Evolutionary conservation across 2,113 vertebrate species (phyloP), one percentile per base, ranked within the genome.

Genomic region (Scatophagus argus): DNA sequence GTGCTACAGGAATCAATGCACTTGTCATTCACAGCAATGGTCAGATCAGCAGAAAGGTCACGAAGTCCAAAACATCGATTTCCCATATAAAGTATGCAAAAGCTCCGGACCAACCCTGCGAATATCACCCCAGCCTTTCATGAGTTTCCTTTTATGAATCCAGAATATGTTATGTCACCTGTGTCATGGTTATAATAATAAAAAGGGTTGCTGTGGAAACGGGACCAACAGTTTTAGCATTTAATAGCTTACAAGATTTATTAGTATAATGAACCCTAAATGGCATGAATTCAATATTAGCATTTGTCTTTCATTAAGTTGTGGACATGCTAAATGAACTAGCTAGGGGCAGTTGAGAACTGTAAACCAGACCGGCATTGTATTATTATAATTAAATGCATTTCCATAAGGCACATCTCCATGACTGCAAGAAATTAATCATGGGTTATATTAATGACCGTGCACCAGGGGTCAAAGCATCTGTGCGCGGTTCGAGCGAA

Each of bases 21-120:
- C 87, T 86, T 92, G 90, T 86, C 92, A 89, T 89, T 94, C 88
- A 89, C 77, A 80, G 63, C 90, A 83, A 41, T 74, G 83, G 88
- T 85, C 88, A 80, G 87, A 89, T 88, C 72, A 63, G 64, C 41
- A 81, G 78, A 93, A 93, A 93, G 90, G 91, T 92, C 86, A 92
- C 29, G 1, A 46, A 62, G 82, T 74, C 85, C 67, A 77, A 77
- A 88, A 88, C 41, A 23, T 89, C 51, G 60, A 92, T 88, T 85
- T 52, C 56, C 36, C 67, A 60, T 86, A 86, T 89, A 64, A 88
- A 88, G 77, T 75, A 80, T 56, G 76, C 74, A 74, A 69, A 31
- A 8, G 17, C 10, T 31, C 36, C 2, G 54, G 66, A 63, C 49
- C 12, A 51, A 63, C 41, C 63, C 44, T 2, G 41, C 3, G n/a